Percentiles rank a stretch among this genome's conserved stretches.
Conservation (phyloP, 2,797 vertebrate species). For the Phrynocephalus vlangalii region DNA sequence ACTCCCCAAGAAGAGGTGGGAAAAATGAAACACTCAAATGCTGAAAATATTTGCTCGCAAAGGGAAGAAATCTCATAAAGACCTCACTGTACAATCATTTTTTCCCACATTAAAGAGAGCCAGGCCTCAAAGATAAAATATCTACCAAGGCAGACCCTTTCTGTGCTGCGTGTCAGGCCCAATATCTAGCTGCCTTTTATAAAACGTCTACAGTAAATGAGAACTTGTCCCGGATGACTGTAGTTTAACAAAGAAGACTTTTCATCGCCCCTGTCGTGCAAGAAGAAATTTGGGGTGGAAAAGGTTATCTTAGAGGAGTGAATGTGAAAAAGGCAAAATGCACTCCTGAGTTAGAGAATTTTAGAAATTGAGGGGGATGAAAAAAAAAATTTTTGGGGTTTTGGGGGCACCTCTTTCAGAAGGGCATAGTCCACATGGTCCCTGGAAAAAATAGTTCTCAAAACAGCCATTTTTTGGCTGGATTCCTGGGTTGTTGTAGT, state of each 20-base stretch:
- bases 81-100: constrained; percentile 62
- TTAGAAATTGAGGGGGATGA: neutral
- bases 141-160: constrained; percentile 66
- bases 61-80: constrained; percentile 25
- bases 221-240: constrained; percentile 46
- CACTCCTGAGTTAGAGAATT: neutral
- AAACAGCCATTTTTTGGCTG: too few relatives aligned
- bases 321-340: neutral
- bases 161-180: constrained; percentile 59
- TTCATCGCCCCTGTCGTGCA: neutral
- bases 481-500: too few relatives aligned
- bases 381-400: neutral
- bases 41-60: neutral
- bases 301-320: neutral
- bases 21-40: neutral
- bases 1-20: neutral
- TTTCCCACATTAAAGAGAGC: constrained; percentile 69
- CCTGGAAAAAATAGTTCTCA: too few relatives aligned
- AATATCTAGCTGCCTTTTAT: constrained; percentile 63
- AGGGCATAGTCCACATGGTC: too few relatives aligned
- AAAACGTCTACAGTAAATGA: constrained; percentile 60
- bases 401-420: too few relatives aligned
- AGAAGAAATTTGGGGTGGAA: neutral
- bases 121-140: constrained; percentile 70
- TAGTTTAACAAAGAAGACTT: constrained; percentile 11